Percentiles rank a stretch among this genome's conserved stretches.
Conservation (phyloP, 2,797 vertebrate genomes). For the Salarias fasciatus region DNA sequence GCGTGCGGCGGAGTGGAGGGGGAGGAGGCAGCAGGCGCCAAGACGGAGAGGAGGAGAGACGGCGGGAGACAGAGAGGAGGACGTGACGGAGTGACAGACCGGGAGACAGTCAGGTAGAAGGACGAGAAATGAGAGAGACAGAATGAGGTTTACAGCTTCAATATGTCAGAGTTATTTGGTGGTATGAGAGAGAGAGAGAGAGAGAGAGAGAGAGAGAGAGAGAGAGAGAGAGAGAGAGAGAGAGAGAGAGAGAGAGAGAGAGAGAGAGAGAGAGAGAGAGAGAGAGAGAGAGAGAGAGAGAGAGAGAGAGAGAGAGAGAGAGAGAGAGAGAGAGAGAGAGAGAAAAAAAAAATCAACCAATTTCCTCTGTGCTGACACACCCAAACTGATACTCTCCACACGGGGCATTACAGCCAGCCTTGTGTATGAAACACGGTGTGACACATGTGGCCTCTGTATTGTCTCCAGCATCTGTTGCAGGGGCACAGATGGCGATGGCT, state of each 20-base stretch:
- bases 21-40: slow-evolving; percentile 23
- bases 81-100: slow-evolving; percentile 66
- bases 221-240: slow-evolving; percentile 30
- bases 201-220: slow-evolving; percentile 26
- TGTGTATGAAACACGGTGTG: slow-evolving; percentile 63
- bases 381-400: slow-evolving; percentile 54
- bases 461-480: slow-evolving; percentile 63
- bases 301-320: slow-evolving; percentile 32
- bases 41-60: slow-evolving; percentile 44
- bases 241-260: slow-evolving; percentile 33
- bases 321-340: slow-evolving; percentile 36
- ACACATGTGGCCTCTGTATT: slow-evolving; percentile 61
- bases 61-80: slow-evolving; percentile 41
- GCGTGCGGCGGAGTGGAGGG: no score
- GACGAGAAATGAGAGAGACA: slow-evolving; percentile 53
- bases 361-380: slow-evolving; percentile 55
- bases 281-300: slow-evolving; percentile 34
- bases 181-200: slow-evolving; percentile 20
- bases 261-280: slow-evolving; percentile 34
- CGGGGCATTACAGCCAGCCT: slow-evolving; percentile 61
- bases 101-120: slow-evolving; percentile 25
- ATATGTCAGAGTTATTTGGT: slow-evolving; percentile 54
- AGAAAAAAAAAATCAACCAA: slow-evolving; percentile 29
- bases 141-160: slow-evolving; percentile 61
- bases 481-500: slow-evolving; percentile 56